These are phyloP conservation scores for Brachionus manjavacas DNA, from an alignment of 1,140 invertebrate species.

Conservation along the genomic window DNA sequence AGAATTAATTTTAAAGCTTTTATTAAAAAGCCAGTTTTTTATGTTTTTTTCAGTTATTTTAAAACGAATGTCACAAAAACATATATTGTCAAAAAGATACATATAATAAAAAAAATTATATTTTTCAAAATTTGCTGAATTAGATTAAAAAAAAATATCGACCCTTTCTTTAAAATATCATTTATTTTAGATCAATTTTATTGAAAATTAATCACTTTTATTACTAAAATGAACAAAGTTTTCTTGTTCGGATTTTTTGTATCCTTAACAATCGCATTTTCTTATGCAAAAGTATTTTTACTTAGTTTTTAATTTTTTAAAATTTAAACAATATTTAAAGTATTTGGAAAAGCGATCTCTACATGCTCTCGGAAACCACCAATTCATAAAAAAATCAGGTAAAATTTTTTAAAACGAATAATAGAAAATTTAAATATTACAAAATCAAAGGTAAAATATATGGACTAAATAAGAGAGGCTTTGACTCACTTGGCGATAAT, in stretches of 20 bases:
- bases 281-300: background rate
- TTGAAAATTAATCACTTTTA: background rate
- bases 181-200: too few species aligned
- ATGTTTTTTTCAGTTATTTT: too few species aligned
- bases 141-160: too few species aligned
- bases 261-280: background rate
- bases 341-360: background rate
- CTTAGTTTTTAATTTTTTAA: too few species aligned
- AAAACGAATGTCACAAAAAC: too few species aligned
- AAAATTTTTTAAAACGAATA: background rate
- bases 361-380: background rate
- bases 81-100: too few species aligned
- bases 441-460: background rate
- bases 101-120: too few species aligned
- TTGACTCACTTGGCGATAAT: constrained; percentile 10
- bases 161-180: too few species aligned
- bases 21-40: too few species aligned
- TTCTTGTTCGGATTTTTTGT: background rate
- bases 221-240: background rate
- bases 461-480: background rate
- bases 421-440: too few species aligned
- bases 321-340: background rate
- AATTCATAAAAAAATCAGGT: background rate
- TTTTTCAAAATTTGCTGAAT: too few species aligned
- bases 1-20: too few species aligned